A percentile compares a stretch with the other conserved stretches of the same genome.
These are phyloP conservation scores for Muschampia plurimacula DNA, from an alignment of 2,888 invertebrate genomes.

Conservation along the genomic window DNA sequence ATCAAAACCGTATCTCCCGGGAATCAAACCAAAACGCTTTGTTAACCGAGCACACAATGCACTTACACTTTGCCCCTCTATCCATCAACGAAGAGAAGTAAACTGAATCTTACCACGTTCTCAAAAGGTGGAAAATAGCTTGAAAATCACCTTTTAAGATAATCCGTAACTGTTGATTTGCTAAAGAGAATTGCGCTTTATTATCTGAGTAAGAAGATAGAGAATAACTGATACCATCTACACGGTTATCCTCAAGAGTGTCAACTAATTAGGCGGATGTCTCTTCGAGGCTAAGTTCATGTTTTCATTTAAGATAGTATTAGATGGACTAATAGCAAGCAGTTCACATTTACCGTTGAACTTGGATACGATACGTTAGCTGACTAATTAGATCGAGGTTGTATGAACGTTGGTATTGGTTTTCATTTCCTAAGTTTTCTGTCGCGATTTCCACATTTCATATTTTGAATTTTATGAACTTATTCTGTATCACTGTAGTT, in stretches of 20 bases:
- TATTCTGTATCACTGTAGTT: no score
- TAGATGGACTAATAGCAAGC: background rate
- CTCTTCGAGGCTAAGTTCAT: background rate
- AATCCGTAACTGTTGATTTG: background rate
- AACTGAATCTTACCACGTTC: background rate
- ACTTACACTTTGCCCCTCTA: constrained; percentile 23
- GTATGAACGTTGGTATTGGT: no score
- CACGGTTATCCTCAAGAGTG: constrained; percentile 22
- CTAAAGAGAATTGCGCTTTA: background rate
- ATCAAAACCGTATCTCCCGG: constrained; percentile 16
- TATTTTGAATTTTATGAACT: no score
- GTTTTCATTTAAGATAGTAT: constrained; percentile 5
- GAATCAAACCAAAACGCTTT: constrained; percentile 33
- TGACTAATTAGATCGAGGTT: background rate
- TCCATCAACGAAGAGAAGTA: background rate
- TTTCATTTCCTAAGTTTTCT: no score
- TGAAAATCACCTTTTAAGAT: background rate
- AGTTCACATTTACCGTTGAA: background rate
- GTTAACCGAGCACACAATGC: constrained; percentile 31
- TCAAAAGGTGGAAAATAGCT: background rate
- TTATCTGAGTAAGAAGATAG: background rate
- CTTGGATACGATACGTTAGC: background rate
- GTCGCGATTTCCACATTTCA: no score
- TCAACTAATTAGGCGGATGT: constrained; percentile 34
- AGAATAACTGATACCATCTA: background rate